Conservation (phyloP, 2,113 vertebrate species). For the Bungarus multicinctus region DNA sequence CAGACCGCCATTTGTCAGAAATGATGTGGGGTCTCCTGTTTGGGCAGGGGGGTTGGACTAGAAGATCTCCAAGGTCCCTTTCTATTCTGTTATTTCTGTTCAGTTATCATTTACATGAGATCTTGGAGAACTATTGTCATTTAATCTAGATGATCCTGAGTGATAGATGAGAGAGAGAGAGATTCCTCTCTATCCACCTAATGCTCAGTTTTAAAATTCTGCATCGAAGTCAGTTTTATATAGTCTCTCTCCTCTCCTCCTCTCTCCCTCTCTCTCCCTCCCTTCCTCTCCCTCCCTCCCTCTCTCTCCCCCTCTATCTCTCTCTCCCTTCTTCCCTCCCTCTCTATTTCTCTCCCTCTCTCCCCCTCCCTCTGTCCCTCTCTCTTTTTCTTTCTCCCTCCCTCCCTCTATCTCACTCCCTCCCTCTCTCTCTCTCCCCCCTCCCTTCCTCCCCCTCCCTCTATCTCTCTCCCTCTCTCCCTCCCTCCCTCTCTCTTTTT, state of each 20-base stretch:
- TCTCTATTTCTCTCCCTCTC: fast-evolving
- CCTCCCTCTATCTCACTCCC: too few relatives aligned
- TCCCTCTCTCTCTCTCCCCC: background rate
- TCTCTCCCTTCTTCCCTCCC: too few relatives aligned
- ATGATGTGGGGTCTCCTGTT: background rate
- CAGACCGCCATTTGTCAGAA: background rate
- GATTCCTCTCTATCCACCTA: background rate
- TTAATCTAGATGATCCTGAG: background rate
- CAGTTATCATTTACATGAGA: background rate
- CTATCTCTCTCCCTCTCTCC: fast-evolving
- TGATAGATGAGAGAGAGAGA: background rate
- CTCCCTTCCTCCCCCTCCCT: too few relatives aligned
- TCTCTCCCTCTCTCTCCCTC: too few relatives aligned
- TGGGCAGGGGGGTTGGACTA: background rate
- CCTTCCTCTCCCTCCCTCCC: fast-evolving
- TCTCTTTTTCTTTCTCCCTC: too few relatives aligned
- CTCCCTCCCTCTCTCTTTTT: too few relatives aligned
- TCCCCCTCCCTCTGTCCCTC: fast-evolving
- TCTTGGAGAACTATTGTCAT: background rate
- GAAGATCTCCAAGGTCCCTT: background rate
- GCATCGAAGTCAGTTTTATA: background rate
- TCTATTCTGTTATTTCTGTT: background rate
- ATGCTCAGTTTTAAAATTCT: background rate
- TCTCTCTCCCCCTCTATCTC: fast-evolving
- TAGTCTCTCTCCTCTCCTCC: background rate